Conservation (phyloP, 2,797 vertebrate genomes). For the Acestrorhynchus altus region DNA sequence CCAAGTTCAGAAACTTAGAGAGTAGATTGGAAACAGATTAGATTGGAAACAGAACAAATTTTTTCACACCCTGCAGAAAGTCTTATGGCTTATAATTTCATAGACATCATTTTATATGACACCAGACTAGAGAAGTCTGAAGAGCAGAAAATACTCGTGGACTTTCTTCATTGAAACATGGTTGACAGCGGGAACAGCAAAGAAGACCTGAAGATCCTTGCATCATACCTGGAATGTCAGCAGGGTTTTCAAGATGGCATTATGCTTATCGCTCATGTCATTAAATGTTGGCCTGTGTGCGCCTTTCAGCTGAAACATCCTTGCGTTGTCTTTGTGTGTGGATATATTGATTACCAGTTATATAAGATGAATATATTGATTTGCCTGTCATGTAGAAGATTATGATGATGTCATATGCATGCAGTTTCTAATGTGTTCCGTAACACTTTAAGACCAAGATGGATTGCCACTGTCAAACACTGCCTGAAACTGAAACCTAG, state of each 20-base stretch:
- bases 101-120: too few species aligned
- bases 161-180: conserved; percentile 31
- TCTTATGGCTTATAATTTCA: too few species aligned
- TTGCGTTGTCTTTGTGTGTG: conserved; percentile 6
- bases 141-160: conserved; percentile 5
- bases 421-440: conserved; percentile 1
- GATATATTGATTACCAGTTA: too few species aligned
- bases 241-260: conserved; percentile 44
- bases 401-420: neutral
- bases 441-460: conserved; percentile 6
- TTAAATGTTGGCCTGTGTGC: conserved; percentile 8
- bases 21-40: too few species aligned
- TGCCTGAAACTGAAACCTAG: conserved; percentile 14
- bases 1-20: too few species aligned
- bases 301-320: conserved; percentile 26
- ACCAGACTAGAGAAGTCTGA: conserved; percentile 13
- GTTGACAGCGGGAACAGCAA: conserved; percentile 47
- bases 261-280: conserved; percentile 22
- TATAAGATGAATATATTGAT: neutral
- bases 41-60: too few species aligned
- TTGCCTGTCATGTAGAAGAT: neutral
- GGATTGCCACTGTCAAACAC: conserved; percentile 14
- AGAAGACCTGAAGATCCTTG: conserved; percentile 26
- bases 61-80: too few species aligned
- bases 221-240: conserved; percentile 39